These are phyloP conservation scores for Sminthurinus aureus DNA, from an alignment of 2,888 invertebrate species.

Conservation along the genomic window DNA sequence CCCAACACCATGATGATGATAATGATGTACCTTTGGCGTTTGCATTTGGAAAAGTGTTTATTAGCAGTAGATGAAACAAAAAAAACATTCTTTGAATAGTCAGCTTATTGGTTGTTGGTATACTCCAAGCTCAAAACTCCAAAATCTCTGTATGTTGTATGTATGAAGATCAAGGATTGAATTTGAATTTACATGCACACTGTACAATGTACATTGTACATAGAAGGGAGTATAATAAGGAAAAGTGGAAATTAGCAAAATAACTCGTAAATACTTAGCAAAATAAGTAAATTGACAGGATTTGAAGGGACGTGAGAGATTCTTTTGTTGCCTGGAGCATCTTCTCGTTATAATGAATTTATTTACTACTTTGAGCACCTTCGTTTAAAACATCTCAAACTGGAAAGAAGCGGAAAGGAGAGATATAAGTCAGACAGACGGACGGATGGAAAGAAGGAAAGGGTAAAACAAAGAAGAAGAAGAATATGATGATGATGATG, in stretches of 20 bases:
- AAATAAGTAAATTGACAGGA: constrained; percentile 59
- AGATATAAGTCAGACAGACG: too few species aligned
- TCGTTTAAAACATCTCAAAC: constrained; percentile 13
- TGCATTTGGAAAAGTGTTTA: too few species aligned
- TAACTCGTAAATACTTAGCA: constrained; percentile 43
- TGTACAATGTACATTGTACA: constrained; percentile 13
- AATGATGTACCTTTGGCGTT: too few species aligned
- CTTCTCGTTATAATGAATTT: constrained; percentile 57
- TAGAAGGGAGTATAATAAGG: constrained; percentile 41
- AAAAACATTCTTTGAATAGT: too few species aligned
- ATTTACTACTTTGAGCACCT: constrained; percentile 51
- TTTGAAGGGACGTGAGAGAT: constrained; percentile 52
- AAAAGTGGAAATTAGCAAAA: constrained; percentile 55
- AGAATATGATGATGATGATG: neutral
- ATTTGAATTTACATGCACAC: too few species aligned
- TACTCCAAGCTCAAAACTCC: too few species aligned
- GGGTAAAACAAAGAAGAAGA: neutral
- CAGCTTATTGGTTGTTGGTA: too few species aligned
- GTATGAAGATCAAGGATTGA: too few species aligned
- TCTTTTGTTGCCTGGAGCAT: constrained; percentile 22
- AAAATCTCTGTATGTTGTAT: too few species aligned
- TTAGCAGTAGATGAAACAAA: too few species aligned
- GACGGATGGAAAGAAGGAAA: neutral
- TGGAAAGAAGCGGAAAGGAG: too few species aligned
- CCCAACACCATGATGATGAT: too few species aligned